Percentiles rank a stretch among this genome's conserved stretches.
Evolutionary conservation across 2,797 vertebrate species (phyloP).

Genomic region (Acrocephalus scirpaceus): DNA sequence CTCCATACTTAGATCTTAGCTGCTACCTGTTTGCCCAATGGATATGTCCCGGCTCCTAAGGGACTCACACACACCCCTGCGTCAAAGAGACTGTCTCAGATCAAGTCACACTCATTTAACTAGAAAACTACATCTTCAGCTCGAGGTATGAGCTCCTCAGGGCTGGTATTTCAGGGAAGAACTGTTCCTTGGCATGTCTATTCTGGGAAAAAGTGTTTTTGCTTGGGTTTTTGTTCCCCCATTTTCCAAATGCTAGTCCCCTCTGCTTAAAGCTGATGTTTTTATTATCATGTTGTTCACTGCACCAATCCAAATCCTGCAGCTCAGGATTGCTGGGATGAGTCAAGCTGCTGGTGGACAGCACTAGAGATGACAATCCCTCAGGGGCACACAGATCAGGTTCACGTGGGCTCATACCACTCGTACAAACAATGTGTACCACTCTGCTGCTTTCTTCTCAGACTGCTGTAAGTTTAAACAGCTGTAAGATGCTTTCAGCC

Average conservation of each 20-base stretch:
- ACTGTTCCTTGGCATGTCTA: neutral
- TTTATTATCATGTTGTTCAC: neutral
- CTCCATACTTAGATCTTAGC: neutral
- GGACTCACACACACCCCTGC: neutral
- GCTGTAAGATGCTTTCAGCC: neutral
- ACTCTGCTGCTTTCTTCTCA: neutral
- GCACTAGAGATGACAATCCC: neutral
- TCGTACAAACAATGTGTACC: neutral
- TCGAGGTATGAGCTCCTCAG: conserved; percentile 9
- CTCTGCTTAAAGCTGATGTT: neutral
- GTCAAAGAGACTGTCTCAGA: neutral
- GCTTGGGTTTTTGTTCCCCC: neutral
- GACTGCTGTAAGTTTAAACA: neutral
- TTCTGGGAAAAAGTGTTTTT: neutral
- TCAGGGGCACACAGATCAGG: neutral
- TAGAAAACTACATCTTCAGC: conserved; percentile 56
- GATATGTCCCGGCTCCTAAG: neutral
- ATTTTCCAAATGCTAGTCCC: neutral
- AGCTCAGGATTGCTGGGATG: neutral
- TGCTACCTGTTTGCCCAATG: neutral
- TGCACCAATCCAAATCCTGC: neutral
- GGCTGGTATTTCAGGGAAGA: conserved; percentile 5
- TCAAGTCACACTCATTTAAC: conserved; percentile 40
- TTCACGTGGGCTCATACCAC: neutral
- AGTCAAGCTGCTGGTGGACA: neutral